Evolutionary conservation across 2,113 vertebrate genomes (phyloP), one percentile per base, ranked within the genome.

Genomic region (Callipepla californica): DNA sequence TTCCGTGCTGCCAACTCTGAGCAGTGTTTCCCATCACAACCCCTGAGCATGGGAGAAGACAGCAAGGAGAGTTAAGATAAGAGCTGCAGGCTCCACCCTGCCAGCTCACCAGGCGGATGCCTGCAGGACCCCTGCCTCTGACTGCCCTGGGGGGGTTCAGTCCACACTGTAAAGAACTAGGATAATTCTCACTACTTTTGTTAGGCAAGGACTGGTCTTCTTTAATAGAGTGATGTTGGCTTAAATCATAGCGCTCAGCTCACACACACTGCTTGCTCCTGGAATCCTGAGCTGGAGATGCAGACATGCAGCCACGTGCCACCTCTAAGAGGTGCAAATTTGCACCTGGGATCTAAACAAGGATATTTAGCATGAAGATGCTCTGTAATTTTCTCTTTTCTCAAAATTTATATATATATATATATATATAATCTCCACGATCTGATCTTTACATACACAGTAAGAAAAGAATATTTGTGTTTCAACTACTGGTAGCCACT

Each of bases 381-480:
- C 23, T 42, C 25, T 73, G 13, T 9, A 34, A 44, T 14, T 59
- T 63, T 62, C 1, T 38, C 23, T 70, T 82, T 86, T 36, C 66
- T 72, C 61, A 74, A 67, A 34, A 19, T 32, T 32, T 12, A 45
- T 17, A 44, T 20, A 47, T 47, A 19, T 47, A 20, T 47, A 9
- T 47, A 47, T n/a, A n/a, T n/a, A n/a, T n/a, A n/a, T 0, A 2
- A 2, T 36, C 21, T 77, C 20, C 42, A 11, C 0, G 2, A 50
- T 53, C 32, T 15, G 3, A 76, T 28, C 9, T 66, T 74, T 32
- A 73, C 16, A 36, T 20, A 13, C 18, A 66, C 20, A 79, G 45
- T 25, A 4, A 53, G 11, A 53, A 53, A 34, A 28, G 45, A 89
- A 85, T 1, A 0, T 2, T 0, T 1, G 59, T 42, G 18, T 69